A percentile compares a stretch with the other conserved stretches of the same genome.
Conservation (phyloP, 2,888 invertebrate species). For the Acronicta aceris region DNA sequence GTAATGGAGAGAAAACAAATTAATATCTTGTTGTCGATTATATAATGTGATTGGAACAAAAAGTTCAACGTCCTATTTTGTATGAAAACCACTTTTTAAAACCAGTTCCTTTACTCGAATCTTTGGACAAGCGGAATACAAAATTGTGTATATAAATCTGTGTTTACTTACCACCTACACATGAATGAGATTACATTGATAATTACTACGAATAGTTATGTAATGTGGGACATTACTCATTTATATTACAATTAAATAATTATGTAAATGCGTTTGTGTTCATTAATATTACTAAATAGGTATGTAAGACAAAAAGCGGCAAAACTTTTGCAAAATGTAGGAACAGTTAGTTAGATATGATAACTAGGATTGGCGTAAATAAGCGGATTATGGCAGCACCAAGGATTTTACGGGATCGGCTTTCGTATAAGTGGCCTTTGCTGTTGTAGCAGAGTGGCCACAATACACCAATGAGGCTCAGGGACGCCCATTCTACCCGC, state of each 20-base stretch:
- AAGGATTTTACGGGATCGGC: too few species aligned
- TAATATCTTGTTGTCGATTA: constrained; percentile 73
- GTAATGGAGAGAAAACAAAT: constrained; percentile 76
- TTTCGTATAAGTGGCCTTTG: too few species aligned
- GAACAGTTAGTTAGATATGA: too few species aligned
- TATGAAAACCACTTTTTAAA: constrained; percentile 83
- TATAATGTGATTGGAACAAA: constrained; percentile 76
- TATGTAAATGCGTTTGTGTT: constrained; percentile 35
- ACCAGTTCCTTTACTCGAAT: constrained; percentile 77
- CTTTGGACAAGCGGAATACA: constrained; percentile 69
- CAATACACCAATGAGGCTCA: neutral
- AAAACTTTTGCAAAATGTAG: constrained; percentile 9
- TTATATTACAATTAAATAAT: constrained; percentile 25
- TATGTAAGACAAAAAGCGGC: neutral
- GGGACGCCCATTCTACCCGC: constrained; percentile 26
- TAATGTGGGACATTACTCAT: constrained; percentile 23
- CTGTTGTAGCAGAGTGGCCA: neutral
- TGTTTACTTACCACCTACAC: constrained; percentile 55
- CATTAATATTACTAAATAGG: neutral
- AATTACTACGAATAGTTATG: constrained; percentile 47
- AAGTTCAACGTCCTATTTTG: constrained; percentile 85
- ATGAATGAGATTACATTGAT: constrained; percentile 51
- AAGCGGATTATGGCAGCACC: too few species aligned
- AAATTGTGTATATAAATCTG: constrained; percentile 61
- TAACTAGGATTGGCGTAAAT: too few species aligned